Percentiles rank a stretch among this genome's conserved stretches.
These are phyloP conservation scores for Aporophyla lueneburgensis DNA, from an alignment of 2,888 invertebrate species.

Conservation along the genomic window DNA sequence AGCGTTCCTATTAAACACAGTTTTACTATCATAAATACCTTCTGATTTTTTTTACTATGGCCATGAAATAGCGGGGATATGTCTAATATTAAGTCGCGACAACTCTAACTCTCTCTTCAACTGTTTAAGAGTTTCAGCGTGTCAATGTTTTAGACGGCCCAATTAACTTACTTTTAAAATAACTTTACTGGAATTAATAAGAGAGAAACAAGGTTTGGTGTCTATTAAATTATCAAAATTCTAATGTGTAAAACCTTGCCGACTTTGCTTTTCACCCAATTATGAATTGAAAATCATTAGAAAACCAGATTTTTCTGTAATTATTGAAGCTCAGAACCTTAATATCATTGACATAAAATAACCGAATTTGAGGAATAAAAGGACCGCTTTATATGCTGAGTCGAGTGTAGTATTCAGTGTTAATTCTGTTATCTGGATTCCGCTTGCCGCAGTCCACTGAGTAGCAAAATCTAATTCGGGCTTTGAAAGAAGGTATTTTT, in stretches of 20 bases:
- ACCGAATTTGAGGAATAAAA: constrained; percentile 2
- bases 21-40: no score
- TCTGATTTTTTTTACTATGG: no score
- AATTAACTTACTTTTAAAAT: background rate
- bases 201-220: background rate
- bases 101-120: background rate
- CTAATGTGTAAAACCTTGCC: no score
- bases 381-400: background rate
- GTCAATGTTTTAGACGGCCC: background rate
- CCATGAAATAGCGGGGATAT: constrained; percentile 23
- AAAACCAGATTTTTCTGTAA: no score
- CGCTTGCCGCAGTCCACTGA: background rate
- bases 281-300: no score
- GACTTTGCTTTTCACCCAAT: no score
- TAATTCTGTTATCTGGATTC: background rate
- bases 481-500: background rate
- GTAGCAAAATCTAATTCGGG: background rate
- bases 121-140: background rate
- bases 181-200: background rate
- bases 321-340: no score
- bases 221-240: no score
- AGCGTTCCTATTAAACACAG: no score
- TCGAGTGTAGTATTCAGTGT: background rate
- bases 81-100: background rate
- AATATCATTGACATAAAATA: no score